phyloP scores from a whole-genome alignment of 2,888 invertebrate genomes.

The Anorthoa munda region DNA sequence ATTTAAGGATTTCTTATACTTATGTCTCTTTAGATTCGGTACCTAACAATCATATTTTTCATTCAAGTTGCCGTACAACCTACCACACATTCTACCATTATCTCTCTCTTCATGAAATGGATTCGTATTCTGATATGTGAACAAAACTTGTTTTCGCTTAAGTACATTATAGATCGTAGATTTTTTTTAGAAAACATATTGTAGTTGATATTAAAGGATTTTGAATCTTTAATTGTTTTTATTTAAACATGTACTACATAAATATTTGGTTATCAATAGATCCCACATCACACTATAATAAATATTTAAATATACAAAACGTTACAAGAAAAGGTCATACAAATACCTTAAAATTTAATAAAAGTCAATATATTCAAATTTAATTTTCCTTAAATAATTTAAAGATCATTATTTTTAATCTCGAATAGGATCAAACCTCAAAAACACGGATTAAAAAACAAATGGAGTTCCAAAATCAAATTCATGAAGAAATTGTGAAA shows the following conservation, averaged over 20 bases:
- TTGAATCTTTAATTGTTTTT: not conserved
- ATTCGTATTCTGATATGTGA: constrained; percentile 59
- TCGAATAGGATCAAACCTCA: constrained; percentile 4
- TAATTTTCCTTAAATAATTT: not conserved
- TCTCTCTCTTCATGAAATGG: constrained; percentile 49
- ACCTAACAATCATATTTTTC: constrained; percentile 6
- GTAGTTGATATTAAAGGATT: not conserved
- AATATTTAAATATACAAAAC: not conserved
- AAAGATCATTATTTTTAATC: constrained; percentile 36
- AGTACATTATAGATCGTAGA: constrained; percentile 49
- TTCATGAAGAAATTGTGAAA: not conserved
- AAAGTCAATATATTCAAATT: constrained; percentile 4
- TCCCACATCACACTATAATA: not conserved
- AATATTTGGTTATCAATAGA: constrained; percentile 28
- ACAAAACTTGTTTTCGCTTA: constrained; percentile 50
- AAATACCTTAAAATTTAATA: not conserved
- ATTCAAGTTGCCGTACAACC: constrained; percentile 18
- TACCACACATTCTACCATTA: constrained; percentile 12
- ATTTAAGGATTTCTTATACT: not conserved
- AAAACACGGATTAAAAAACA: not conserved
- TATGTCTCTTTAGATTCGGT: constrained; percentile 1
- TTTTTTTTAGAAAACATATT: not conserved
- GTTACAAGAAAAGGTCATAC: not conserved
- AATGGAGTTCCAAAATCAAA: not conserved
- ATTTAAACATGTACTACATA: not conserved